These are phyloP conservation scores for Gadopsis bispinosus DNA, from an alignment of 2,797 vertebrate genomes.

Conservation along the genomic window DNA sequence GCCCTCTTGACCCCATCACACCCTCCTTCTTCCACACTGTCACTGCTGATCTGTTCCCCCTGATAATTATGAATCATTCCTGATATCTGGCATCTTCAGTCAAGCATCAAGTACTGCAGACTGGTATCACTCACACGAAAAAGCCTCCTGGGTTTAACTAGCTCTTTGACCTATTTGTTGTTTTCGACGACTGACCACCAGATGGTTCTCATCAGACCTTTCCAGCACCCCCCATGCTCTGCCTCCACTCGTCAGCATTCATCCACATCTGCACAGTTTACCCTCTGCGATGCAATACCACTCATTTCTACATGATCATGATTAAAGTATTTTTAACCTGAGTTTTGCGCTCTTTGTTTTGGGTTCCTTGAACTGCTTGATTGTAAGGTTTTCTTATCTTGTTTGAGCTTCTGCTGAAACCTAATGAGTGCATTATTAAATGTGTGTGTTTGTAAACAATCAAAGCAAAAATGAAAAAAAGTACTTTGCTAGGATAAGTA, in stretches of 20 bases:
- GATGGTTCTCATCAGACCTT: slow-evolving; percentile 22
- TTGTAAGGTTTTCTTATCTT: background rate
- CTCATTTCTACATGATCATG: background rate
- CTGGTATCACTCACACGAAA: background rate
- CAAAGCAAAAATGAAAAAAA: background rate
- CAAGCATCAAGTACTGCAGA: background rate
- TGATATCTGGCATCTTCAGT: slow-evolving; percentile 1
- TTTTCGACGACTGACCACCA: slow-evolving; percentile 30
- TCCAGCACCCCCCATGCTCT: slow-evolving; percentile 11
- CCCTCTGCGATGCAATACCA: background rate
- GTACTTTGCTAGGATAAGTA: background rate
- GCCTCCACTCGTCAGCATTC: slow-evolving; percentile 12
- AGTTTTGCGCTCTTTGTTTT: background rate
- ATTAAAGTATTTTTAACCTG: background rate
- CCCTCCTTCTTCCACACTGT: background rate
- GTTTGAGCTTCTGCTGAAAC: background rate
- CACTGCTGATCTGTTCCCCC: slow-evolving; percentile 9
- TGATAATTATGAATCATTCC: slow-evolving; percentile 3
- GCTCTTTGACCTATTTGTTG: slow-evolving; percentile 5
- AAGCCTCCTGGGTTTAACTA: background rate
- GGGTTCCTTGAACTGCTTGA: background rate
- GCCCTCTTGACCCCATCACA: slow-evolving; percentile 21
- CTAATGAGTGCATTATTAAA: background rate
- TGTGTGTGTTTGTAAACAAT: background rate
- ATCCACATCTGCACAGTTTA: background rate